These are phyloP conservation scores for Chaetodon trifascialis DNA, from an alignment of 2,113 vertebrate genomes.

Conservation along the genomic window DNA sequence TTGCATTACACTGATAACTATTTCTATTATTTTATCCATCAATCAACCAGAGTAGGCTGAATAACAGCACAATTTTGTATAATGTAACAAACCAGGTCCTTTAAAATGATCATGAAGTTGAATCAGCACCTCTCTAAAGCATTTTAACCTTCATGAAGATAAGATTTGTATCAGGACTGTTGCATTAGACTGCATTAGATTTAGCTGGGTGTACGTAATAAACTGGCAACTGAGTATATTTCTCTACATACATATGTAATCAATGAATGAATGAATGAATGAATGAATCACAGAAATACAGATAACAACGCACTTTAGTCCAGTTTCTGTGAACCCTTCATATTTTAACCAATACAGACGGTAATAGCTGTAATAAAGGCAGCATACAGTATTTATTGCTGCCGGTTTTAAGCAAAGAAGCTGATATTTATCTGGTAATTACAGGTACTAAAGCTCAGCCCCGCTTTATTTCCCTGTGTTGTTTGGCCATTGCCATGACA, in stretches of 20 bases:
- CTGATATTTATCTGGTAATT: constrained; percentile 73
- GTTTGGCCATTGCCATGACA: constrained; percentile 77
- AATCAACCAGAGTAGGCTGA: no score
- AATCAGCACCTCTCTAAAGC: neutral
- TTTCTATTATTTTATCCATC: no score
- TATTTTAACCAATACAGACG: constrained; percentile 23
- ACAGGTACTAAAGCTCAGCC: constrained; percentile 64
- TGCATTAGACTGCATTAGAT: neutral
- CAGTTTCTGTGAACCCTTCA: neutral
- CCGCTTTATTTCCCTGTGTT: constrained; percentile 65
- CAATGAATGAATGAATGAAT: neutral
- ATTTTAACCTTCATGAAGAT: neutral
- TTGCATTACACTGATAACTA: no score
- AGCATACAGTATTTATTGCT: constrained; percentile 61
- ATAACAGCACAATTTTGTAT: neutral
- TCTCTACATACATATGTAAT: neutral
- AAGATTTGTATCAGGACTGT: neutral
- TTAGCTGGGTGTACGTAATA: neutral
- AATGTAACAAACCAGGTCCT: neutral
- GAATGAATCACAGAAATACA: neutral
- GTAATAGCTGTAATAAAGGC: constrained; percentile 23
- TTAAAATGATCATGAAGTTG: neutral
- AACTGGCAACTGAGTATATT: neutral
- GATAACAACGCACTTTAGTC: neutral
- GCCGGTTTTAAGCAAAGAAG: constrained; percentile 48